Base-by-base conservation (phyloP, 2,888 invertebrate genomes). In the Leucoma salicis region DNA sequence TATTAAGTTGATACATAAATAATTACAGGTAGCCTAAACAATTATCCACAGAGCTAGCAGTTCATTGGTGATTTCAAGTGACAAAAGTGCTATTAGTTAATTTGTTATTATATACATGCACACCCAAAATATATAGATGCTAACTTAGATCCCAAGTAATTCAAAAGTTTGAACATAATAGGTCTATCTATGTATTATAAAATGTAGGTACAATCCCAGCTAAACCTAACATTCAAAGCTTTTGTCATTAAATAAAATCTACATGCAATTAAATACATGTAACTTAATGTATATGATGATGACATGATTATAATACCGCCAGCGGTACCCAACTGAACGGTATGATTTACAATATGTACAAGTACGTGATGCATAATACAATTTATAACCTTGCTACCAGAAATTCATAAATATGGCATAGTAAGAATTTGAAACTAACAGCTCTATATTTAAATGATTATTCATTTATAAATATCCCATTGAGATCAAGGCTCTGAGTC, bases 401-500 rank as follows among this genome's bases (percentile, higher is more conserved):
- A 57, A 66, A 66, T 70, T 65, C 60, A 45, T 53, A 39, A 64
- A 62, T 70, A 74, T 71, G 68, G 72, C 69, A 64, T 57, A 58
- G 31, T 55, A 63, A 57, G 55, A 58, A 58, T 63, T 63, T 53
- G 50, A 53, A 65, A 70, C 74, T 69, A 66, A 65, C 64, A 66
- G 53, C 57, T 67, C 58, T 60, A 74, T 51, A 65, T 48, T 21
- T 50, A 67, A 56, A 69, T 65, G 61, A 64, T 68, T 67, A 68
- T 71, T 65, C 64, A 55, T 55, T 46, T 63, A 74, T 72, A 68
- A 74, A 75, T 73, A 70, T 73, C 73, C 76, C 74, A 69, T 70
- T 85, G 85, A 85, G 86, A 87, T 85, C 85, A 80, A 76, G 70
- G 73, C 78, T 76, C 73, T 63, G 70, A 71, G 67, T 76, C 72